phyloP scores from a whole-genome alignment of 2,113 vertebrate species.

The Alces alces region DNA sequence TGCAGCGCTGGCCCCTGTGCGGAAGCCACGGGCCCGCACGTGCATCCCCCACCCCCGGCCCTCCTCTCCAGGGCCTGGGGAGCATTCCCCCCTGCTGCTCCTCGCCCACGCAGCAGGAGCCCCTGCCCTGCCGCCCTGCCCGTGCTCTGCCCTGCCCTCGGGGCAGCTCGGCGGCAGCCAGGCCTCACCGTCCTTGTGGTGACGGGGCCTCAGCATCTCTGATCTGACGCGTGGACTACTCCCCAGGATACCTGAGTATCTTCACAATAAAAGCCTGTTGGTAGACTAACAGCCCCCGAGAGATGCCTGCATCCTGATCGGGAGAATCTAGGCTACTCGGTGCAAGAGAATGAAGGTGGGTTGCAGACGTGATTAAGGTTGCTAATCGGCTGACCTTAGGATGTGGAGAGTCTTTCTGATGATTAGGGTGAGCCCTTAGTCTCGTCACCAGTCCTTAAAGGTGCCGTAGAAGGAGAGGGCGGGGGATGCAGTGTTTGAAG shows the following conservation, averaged over 20 bases:
- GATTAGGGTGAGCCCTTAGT: not conserved
- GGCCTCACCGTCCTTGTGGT: accelerated
- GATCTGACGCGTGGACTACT: not conserved
- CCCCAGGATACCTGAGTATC: not conserved
- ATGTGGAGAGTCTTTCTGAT: not conserved
- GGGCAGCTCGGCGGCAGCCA: not conserved
- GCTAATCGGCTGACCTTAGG: not conserved
- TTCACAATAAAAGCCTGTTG: not conserved
- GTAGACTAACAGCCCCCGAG: not conserved
- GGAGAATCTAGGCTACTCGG: not conserved
- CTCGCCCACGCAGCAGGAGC: not conserved
- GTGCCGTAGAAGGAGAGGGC: not conserved
- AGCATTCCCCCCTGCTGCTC: not conserved
- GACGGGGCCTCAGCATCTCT: not conserved
- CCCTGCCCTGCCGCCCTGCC: not conserved
- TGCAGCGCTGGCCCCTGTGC: not conserved
- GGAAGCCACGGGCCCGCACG: accelerated
- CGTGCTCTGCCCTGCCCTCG: not conserved
- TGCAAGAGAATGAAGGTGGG: not conserved
- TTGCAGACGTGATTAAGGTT: not conserved
- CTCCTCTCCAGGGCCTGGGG: not conserved
- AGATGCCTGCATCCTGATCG: not conserved
- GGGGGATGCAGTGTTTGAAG: not conserved
- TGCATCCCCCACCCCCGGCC: not conserved
- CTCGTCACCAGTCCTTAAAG: no score